Evolutionary conservation across 1,140 invertebrate species (phyloP).

Genomic region (Hyposmocoma kahamanoa): DNA sequence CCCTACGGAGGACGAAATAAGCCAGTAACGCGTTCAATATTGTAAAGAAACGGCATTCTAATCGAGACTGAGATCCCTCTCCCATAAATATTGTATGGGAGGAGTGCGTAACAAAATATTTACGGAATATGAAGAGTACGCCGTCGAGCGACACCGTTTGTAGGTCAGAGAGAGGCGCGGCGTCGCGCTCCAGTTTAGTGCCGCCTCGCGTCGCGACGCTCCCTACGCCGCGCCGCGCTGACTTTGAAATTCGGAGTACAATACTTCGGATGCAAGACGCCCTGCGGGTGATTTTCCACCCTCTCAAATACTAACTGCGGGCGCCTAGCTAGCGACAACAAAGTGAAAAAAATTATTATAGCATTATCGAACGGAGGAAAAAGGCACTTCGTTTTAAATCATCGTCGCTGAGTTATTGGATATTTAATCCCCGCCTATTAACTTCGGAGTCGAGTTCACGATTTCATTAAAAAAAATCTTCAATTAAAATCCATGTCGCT

Average conservation of each 20-base stretch:
- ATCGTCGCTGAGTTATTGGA: constrained; percentile 19
- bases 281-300: constrained; percentile 49
- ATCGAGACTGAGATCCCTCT: constrained; percentile 42
- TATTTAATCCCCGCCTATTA: constrained; percentile 36
- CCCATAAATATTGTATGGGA: constrained; percentile 56
- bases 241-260: constrained; percentile 31
- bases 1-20: constrained; percentile 43
- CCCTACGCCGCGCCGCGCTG: constrained; percentile 23
- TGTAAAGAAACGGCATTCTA: constrained; percentile 60
- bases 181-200: constrained; percentile 36
- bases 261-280: constrained; percentile 29
- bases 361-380: constrained; percentile 35
- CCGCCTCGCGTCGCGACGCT: constrained; percentile 34
- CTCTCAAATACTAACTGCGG: constrained; percentile 21
- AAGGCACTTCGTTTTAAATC: constrained; percentile 36
- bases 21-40: constrained; percentile 48
- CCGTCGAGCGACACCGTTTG: constrained; percentile 24
- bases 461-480: constrained; percentile 16
- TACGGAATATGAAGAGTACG: constrained; percentile 28
- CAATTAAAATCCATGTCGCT: constrained; percentile 13
- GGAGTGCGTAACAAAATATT: constrained; percentile 44
- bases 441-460: constrained; percentile 6
- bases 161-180: constrained; percentile 47
- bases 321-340: constrained; percentile 48
- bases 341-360: constrained; percentile 59